These are phyloP conservation scores for Pantherophis guttatus DNA, from an alignment of 2,113 vertebrate genomes.

Conservation along the genomic window DNA sequence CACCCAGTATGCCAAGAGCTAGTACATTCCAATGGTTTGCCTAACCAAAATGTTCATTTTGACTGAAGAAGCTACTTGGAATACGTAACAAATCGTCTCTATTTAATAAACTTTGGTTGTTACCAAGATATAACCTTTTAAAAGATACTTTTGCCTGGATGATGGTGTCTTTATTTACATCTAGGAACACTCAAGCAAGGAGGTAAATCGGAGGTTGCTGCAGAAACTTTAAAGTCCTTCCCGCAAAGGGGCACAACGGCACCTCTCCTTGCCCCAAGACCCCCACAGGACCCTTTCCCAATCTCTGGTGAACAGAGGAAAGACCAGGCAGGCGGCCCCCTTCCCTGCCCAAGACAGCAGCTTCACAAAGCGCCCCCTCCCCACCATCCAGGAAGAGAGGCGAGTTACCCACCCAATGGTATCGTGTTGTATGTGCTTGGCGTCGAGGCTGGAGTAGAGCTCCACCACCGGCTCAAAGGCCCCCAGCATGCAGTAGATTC, in stretches of 20 bases:
- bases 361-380: background rate
- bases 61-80: too few species aligned
- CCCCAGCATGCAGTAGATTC: slow-evolving; percentile 90
- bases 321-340: background rate
- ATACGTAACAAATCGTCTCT: background rate
- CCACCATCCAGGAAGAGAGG: fast-evolving
- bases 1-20: background rate
- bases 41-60: background rate
- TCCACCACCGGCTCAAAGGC: slow-evolving; percentile 94
- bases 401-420: slow-evolving; percentile 90
- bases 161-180: background rate
- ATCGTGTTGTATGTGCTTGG: slow-evolving; percentile 97
- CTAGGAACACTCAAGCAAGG: too few species aligned
- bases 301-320: background rate
- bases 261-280: background rate
- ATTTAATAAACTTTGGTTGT: background rate
- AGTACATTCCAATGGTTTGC: background rate
- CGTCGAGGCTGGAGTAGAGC: slow-evolving; percentile 94
- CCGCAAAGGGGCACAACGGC: background rate
- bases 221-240: background rate
- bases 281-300: background rate
- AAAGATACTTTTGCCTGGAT: too few species aligned
- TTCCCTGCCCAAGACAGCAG: background rate
- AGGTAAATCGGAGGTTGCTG: background rate
- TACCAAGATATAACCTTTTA: too few species aligned